Conservation (phyloP, 2,113 vertebrate species). For the Drymodes brunneopygia region DNA sequence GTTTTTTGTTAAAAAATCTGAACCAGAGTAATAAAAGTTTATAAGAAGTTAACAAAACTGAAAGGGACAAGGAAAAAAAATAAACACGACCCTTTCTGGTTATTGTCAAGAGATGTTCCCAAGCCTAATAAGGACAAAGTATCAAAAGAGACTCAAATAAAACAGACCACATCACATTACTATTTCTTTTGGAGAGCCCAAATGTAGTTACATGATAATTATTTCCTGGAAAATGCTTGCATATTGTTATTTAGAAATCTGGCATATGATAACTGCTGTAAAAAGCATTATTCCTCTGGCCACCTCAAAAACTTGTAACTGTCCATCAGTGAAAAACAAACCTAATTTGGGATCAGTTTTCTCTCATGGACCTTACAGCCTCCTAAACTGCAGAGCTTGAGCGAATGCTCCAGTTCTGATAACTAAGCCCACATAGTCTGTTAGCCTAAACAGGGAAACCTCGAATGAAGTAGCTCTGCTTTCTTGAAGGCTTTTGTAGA, state of each 20-base stretch:
- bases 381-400: neutral
- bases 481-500: neutral
- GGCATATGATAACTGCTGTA: neutral
- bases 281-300: neutral
- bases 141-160: slow-evolving; percentile 39
- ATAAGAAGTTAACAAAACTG: neutral
- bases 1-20: neutral
- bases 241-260: slow-evolving; percentile 6
- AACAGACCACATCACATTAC: neutral
- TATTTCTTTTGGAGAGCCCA: slow-evolving; percentile 21
- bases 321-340: neutral
- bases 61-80: neutral
- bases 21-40: neutral
- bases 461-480: neutral
- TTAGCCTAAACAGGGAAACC: neutral
- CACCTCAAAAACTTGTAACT: neutral
- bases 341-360: neutral
- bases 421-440: neutral
- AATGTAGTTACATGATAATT: neutral
- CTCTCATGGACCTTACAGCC: neutral
- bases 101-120: slow-evolving; percentile 31
- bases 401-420: neutral
- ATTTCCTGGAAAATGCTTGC: slow-evolving; percentile 9
- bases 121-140: slow-evolving; percentile 47
- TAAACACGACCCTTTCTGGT: neutral